Base-by-base conservation (phyloP, 2,888 invertebrate species). In the Aproaerema taeniolella region DNA sequence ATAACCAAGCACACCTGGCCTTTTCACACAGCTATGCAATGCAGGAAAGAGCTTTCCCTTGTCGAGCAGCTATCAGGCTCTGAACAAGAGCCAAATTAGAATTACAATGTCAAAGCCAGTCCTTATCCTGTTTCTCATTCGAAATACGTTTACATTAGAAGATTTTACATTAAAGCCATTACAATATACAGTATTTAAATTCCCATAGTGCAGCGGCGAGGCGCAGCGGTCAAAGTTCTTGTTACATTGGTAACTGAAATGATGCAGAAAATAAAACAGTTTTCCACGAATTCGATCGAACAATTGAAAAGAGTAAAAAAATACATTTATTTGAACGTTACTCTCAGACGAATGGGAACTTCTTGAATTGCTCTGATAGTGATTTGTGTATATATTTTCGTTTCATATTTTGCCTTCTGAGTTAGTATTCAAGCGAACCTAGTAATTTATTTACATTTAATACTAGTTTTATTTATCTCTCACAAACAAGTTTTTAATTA, bases 251-350 rank as follows among this genome's bases (percentile, higher is more conserved):
- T 17, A 38, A 47, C 12, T 32, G 43, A 70, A 71, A 69, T 65
- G 64, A 57, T 55, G 52, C 30, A 55, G 49, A 52, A 65, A 67
- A 71, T 68, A 63, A 67, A 67, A 64, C 60, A 57, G 62, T 61
- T 65, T 58, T 71, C 58, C 57, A 56, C 58, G 59, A 61, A 69
- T 72, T 75, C 71, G 69, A 73, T 74, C 62, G 65, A 50, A 56
- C 53, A 4, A 20, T 8, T 20, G 59, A 67, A 68, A 75, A 77
- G 58, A 66, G 58, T 55, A 48, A 52, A 66, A 61, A 63, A 63
- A 58, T 70, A 67, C 67, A n/a, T n/a, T 69, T 64, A 72, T 70
- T 67, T 74, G 63, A 63, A 70, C 66, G 71, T 67, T 71, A 68
- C 70, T 75, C 61, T 47, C 47, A 54, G 55, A 67, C 79, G 73